Evolutionary conservation across 2,797 vertebrate genomes (phyloP).

Genomic region (Malurus splendens): DNA sequence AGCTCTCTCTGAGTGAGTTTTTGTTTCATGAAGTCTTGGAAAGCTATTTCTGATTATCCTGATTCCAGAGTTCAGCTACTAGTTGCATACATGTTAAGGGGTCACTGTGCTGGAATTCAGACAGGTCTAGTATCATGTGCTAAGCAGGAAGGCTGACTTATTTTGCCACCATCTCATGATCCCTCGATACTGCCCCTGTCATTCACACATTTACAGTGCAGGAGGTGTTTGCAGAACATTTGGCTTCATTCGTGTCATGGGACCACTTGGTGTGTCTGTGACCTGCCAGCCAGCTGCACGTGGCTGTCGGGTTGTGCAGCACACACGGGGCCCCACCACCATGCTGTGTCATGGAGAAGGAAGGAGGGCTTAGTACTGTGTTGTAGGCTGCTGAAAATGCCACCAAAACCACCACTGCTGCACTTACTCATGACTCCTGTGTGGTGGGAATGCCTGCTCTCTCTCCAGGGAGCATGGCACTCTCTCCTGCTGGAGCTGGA

Average conservation of each 20-base stretch:
- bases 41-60: background rate
- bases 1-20: background rate
- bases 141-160: background rate
- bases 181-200: background rate
- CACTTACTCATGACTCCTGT: background rate
- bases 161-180: background rate
- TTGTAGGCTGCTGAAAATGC: background rate
- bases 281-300: background rate
- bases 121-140: background rate
- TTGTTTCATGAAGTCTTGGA: background rate
- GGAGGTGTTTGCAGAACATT: background rate
- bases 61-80: background rate
- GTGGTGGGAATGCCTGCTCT: background rate
- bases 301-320: background rate
- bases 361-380: background rate
- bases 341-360: background rate
- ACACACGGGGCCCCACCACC: background rate
- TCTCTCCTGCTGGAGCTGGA: background rate
- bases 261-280: background rate
- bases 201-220: background rate
- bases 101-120: background rate
- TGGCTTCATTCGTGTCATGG: background rate
- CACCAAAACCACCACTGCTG: background rate
- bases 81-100: background rate
- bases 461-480: background rate